Percentiles rank a stretch among this genome's conserved stretches.
Evolutionary conservation across 2,888 invertebrate species (phyloP).

Genomic region (Calliscelio sp.): DNA sequence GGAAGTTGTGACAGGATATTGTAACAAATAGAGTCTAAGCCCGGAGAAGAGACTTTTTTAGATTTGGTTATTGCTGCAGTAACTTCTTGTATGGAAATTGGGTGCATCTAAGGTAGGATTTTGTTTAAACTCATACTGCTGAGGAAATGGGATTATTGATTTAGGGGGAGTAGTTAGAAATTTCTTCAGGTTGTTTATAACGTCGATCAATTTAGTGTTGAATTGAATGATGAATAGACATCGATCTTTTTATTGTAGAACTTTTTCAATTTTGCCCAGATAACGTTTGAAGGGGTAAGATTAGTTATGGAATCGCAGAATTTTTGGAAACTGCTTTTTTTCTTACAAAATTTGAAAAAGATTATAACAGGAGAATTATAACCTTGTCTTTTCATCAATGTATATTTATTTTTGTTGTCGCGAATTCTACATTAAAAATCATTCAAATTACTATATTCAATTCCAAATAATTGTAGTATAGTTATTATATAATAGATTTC

Average conservation of each 20-base stretch:
- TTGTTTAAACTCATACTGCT: not conserved
- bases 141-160: not conserved
- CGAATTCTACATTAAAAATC: too few species aligned
- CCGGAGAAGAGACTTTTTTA: not conserved
- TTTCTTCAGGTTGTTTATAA: not conserved
- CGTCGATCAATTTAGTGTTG: not conserved
- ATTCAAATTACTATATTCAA: too few species aligned
- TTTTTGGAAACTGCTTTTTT: slow-evolving; percentile 20
- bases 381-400: too few species aligned
- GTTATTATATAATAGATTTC: too few species aligned
- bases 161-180: not conserved
- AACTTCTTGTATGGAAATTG: not conserved
- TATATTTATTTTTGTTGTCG: too few species aligned
- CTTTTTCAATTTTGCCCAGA: slow-evolving; percentile 40
- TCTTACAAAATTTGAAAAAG: too few species aligned
- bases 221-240: not conserved
- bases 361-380: too few species aligned
- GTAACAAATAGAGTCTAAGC: not conserved
- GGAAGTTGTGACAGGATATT: not conserved
- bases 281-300: not conserved
- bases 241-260: slow-evolving; percentile 45
- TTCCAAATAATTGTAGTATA: too few species aligned
- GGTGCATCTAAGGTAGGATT: not conserved
- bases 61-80: not conserved
- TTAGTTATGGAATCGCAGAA: slow-evolving; percentile 5